phyloP scores from a whole-genome alignment of 1,140 invertebrate species.

The Drosophila nikananu region DNA sequence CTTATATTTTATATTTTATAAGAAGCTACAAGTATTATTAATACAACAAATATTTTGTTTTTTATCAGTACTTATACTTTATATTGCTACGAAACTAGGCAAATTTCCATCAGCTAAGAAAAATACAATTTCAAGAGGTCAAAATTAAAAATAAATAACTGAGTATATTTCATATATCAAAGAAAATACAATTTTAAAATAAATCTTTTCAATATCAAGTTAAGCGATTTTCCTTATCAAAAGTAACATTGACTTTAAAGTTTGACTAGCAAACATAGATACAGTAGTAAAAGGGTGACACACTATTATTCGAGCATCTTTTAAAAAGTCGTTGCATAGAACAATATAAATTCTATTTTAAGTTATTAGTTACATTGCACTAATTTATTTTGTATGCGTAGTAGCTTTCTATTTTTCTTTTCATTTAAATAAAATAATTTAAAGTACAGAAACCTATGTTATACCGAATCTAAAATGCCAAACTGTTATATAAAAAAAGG shows the following conservation, averaged over 20 bases:
- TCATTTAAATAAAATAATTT: background rate
- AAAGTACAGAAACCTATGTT: background rate
- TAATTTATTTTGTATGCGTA: background rate
- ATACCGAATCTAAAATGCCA: background rate
- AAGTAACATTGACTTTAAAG: background rate
- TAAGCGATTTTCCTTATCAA: background rate
- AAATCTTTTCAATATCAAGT: conserved; percentile 1
- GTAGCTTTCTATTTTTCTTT: background rate
- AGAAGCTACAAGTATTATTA: no score
- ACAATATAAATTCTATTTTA: background rate
- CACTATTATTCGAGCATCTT: background rate
- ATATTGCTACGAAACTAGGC: background rate
- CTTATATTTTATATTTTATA: no score
- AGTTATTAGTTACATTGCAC: background rate
- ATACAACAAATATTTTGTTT: no score
- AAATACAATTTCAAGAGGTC: background rate
- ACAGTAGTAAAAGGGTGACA: background rate
- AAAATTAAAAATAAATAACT: no score
- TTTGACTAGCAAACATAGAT: background rate
- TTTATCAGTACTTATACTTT: no score
- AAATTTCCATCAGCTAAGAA: background rate
- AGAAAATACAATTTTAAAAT: background rate
- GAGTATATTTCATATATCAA: no score
- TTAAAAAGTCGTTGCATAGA: background rate
- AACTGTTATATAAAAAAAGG: background rate